These are phyloP conservation scores for Parus major DNA, from an alignment of 2,113 vertebrate genomes.

Conservation along the genomic window DNA sequence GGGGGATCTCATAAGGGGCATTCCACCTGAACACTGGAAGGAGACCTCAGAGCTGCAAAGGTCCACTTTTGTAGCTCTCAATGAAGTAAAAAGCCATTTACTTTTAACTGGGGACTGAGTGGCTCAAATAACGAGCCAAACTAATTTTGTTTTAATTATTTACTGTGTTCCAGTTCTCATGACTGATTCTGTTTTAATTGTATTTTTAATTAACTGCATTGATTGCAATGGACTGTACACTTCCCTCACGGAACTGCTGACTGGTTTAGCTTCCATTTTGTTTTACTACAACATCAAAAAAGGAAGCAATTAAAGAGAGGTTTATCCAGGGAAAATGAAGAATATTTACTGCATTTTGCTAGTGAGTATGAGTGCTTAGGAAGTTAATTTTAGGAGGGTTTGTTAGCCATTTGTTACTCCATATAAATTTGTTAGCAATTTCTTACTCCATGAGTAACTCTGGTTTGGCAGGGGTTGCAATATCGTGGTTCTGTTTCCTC, in stretches of 20 bases:
- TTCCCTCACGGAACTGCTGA: background rate
- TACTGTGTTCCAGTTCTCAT: conserved; percentile 41
- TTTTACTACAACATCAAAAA: background rate
- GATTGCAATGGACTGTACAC: background rate
- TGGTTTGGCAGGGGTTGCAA: background rate
- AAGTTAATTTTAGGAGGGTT: background rate
- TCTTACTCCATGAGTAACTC: background rate
- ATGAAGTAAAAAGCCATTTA: background rate
- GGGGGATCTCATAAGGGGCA: background rate
- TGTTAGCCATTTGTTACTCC: background rate
- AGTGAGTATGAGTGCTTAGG: background rate
- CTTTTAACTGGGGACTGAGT: background rate
- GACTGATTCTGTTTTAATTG: conserved; percentile 39
- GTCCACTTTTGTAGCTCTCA: background rate
- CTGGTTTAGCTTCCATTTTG: background rate
- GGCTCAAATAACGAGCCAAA: background rate
- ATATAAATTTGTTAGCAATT: background rate
- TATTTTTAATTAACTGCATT: conserved; percentile 65
- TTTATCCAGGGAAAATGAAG: background rate
- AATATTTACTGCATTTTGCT: background rate
- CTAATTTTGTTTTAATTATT: conserved; percentile 61
- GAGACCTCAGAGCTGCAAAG: background rate
- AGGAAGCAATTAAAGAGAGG: background rate
- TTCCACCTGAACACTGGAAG: background rate
- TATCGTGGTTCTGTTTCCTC: background rate